Percentiles rank a stretch among this genome's conserved stretches.
Evolutionary conservation across 2,113 vertebrate genomes (phyloP).

Genomic region (Serinus canaria): DNA sequence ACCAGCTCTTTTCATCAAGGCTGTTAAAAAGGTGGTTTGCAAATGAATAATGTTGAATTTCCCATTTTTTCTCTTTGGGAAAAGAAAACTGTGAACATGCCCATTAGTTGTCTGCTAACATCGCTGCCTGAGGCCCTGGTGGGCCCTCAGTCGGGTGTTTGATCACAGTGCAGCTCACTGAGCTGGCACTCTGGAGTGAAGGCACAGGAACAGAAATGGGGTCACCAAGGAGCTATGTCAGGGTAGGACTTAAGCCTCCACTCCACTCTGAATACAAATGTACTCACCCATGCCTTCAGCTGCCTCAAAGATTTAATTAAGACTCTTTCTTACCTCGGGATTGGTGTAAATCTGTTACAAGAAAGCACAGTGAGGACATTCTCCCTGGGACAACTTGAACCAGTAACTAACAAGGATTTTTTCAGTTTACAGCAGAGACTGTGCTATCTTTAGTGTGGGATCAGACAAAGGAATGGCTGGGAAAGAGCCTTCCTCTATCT

Average conservation of each 20-base stretch:
- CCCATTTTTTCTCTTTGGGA: background rate
- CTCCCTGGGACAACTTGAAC: constrained; percentile 7
- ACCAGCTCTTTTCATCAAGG: background rate
- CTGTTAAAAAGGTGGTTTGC: background rate
- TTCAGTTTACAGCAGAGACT: background rate
- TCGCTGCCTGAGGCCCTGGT: background rate
- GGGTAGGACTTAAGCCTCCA: constrained; percentile 21
- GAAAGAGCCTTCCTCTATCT: constrained; percentile 6
- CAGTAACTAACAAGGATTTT: constrained; percentile 17
- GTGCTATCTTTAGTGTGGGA: background rate
- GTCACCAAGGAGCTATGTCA: constrained; percentile 9
- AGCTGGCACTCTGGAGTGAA: background rate
- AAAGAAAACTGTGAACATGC: background rate
- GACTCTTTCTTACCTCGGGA: constrained; percentile 74
- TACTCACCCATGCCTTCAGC: constrained; percentile 52
- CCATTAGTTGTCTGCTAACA: background rate
- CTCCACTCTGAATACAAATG: constrained; percentile 41
- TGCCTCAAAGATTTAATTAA: constrained; percentile 52
- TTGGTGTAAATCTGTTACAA: constrained; percentile 76
- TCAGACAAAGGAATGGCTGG: background rate
- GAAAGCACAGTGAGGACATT: constrained; percentile 61
- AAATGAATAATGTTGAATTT: background rate
- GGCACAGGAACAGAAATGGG: constrained; percentile 33
- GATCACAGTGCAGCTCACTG: constrained; percentile 42
- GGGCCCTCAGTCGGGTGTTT: constrained; percentile 8